Evolutionary conservation across 2,888 invertebrate species (phyloP).

Genomic region (Odiellus spinosus): DNA sequence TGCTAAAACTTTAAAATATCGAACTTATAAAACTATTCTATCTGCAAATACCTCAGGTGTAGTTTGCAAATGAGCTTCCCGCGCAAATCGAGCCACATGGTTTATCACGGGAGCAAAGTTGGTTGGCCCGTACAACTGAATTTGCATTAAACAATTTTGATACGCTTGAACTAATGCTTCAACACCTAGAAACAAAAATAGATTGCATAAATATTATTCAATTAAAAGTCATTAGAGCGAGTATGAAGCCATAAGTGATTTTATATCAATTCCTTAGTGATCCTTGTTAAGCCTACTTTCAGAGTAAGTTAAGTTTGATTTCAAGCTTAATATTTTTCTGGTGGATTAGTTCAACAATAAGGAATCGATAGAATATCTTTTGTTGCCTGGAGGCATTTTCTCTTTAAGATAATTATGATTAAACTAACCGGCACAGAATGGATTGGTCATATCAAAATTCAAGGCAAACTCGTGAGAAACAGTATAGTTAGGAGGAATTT

Average conservation of each 20-base stretch:
- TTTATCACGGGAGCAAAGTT: constrained; percentile 29
- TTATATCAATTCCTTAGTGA: too few species aligned
- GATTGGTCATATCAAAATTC: constrained; percentile 12
- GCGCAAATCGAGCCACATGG: constrained; percentile 28
- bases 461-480: constrained; percentile 37
- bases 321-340: too few species aligned
- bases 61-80: constrained; percentile 21
- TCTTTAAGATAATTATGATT: too few species aligned
- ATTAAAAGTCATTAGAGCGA: too few species aligned
- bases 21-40: too few species aligned
- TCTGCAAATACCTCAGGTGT: not conserved
- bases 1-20: not conserved
- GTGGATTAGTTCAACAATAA: too few species aligned
- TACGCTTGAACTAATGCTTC: constrained; percentile 26
- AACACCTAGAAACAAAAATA: not conserved
- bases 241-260: too few species aligned
- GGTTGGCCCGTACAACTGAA: constrained; percentile 30
- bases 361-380: too few species aligned
- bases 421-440: not conserved
- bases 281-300: too few species aligned
- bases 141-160: constrained; percentile 23
- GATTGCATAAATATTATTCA: too few species aligned
- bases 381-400: too few species aligned
- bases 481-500: constrained; percentile 34
- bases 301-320: too few species aligned